A percentile compares a stretch with the other conserved stretches of the same genome.
phyloP scores from a whole-genome alignment of 2,797 vertebrate species.

The Macropus fuliginosus region DNA sequence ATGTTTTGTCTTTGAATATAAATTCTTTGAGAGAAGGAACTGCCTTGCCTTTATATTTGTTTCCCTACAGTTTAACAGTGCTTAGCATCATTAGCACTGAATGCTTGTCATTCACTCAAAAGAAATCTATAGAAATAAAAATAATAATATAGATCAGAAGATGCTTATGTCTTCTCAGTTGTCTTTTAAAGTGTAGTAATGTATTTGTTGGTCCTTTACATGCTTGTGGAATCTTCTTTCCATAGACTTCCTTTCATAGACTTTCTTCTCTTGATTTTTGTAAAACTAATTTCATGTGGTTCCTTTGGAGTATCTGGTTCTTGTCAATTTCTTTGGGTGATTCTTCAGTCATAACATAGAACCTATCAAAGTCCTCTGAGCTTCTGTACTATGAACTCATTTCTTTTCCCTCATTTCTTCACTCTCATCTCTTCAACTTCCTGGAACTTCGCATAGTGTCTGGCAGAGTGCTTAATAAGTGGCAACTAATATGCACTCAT shows the following conservation, averaged over 20 bases:
- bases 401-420: neutral
- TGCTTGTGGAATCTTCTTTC: neutral
- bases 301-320: neutral
- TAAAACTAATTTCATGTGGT: neutral
- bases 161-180: neutral
- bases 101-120: neutral
- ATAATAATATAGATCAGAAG: neutral
- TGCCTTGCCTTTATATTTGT: neutral
- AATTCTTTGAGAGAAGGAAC: neutral
- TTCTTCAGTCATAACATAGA: neutral
- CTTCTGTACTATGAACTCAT: neutral
- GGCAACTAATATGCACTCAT: neutral
- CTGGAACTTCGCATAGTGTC: neutral
- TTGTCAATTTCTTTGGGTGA: neutral
- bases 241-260: neutral
- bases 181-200: neutral
- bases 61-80: neutral
- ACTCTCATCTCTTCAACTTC: neutral
- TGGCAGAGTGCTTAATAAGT: neutral
- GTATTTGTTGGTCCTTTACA: neutral
- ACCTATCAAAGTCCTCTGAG: neutral
- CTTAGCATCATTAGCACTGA: neutral
- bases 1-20: neutral
- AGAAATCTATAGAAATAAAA: neutral
- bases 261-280: neutral